Base-by-base conservation (phyloP, 2,888 invertebrate genomes). In the Oligia latruncula region DNA sequence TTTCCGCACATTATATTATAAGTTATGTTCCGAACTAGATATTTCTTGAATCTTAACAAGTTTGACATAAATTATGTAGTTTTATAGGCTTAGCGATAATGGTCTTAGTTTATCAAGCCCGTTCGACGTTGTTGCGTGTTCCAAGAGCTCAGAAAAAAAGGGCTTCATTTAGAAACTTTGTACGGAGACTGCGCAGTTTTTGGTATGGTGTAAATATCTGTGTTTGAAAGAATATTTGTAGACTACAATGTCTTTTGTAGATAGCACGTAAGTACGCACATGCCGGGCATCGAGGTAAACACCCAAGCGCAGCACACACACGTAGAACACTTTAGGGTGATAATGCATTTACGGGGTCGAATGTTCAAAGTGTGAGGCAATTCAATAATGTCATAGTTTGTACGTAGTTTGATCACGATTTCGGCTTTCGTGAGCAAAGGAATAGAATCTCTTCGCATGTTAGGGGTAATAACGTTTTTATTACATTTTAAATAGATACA, bases 371-470 rank as follows among this genome's bases (percentile, higher is more conserved):
- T 72, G 35, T 74, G 46, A 74, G 17, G 5, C 40, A 49, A 43
- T 60, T 17, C 0, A 58, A 43, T 79, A 46, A 66, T 65, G 55
- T 35, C 46, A 66, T 9, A 58, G 40, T 79, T 65, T 80, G 9
- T 52, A 35, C 9, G 20, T 65, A 71, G 55, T 74, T 74, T 35
- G 15, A 29, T n/a, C 68, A 66, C 73, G 66, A 40, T 73, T 78
- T 83, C 60, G 35, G 43, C n/a, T 65, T 46, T 83, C 52, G 64
- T 74, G 65, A 73, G 49, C 35, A 46, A 65, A 58, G 65, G 23
- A 78, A 83, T 73, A 58, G 55, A 82, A 82, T 83, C n/a, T 74
- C 13, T 78, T 83, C 60, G 68, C 78, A 78, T 83, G 82, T 83
- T 40, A 62, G 64, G 49, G 17, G 17, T 58, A 68, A 58, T 64